A percentile compares a stretch with the other conserved stretches of the same genome.
Evolutionary conservation across 2,113 vertebrate species (phyloP).

Genomic region (Archilochus colubris): DNA sequence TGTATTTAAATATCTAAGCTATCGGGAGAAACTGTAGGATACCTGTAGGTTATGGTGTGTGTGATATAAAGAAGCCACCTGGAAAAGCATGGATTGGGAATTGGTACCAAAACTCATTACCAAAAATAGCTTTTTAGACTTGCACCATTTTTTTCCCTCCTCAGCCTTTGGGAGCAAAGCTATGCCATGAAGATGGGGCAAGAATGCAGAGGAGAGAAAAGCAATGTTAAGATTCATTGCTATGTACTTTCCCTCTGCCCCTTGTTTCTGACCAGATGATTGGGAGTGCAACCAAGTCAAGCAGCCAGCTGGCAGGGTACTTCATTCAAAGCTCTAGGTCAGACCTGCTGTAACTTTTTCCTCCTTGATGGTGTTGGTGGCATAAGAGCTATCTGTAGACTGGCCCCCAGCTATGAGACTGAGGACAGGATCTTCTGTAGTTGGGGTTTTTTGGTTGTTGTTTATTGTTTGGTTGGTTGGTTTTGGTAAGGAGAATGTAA

Average conservation of each 20-base stretch:
- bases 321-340: neutral
- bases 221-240: neutral
- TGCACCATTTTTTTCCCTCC: neutral
- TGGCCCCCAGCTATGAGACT: neutral
- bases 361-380: neutral
- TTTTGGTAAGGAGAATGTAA: neutral
- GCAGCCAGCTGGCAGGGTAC: fast-evolving
- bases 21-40: neutral
- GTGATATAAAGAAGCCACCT: neutral
- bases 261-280: neutral
- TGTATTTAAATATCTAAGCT: conserved; percentile 4
- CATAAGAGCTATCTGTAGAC: neutral
- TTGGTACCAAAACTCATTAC: neutral
- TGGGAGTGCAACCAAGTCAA: neutral
- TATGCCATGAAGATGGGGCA: neutral
- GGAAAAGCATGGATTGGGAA: neutral
- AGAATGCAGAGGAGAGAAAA: neutral
- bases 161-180: neutral
- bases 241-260: neutral
- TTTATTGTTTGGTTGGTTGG: too few relatives aligned
- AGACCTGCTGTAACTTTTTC: neutral
- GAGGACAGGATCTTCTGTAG: neutral
- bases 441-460: too few relatives aligned
- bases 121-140: neutral
- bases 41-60: neutral